Evolutionary conservation across 2,888 invertebrate species (phyloP).

Genomic region (Chymomyza procnemis): DNA sequence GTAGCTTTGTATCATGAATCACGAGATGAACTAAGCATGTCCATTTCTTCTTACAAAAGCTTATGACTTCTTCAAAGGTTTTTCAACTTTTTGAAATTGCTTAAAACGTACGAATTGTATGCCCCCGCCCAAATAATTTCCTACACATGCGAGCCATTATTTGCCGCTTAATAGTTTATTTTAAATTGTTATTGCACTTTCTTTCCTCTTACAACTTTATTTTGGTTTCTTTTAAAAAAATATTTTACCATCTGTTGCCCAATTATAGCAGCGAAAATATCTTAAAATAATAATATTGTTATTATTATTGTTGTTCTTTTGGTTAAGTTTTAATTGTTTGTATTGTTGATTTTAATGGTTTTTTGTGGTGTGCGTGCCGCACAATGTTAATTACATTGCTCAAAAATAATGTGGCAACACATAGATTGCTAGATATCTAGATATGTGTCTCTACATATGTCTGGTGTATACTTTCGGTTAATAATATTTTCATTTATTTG

Average conservation of each 20-base stretch:
- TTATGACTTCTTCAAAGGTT: too few species aligned
- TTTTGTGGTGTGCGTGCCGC: not conserved
- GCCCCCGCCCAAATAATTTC: not conserved
- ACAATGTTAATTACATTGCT: not conserved
- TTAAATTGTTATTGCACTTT: too few species aligned
- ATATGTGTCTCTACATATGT: not conserved
- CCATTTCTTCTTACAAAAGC: too few species aligned
- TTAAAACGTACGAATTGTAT: too few species aligned
- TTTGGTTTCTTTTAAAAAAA: not conserved
- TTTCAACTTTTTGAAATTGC: too few species aligned
- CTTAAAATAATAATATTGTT: not conserved
- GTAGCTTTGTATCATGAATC: too few species aligned
- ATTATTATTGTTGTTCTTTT: not conserved
- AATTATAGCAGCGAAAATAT: not conserved
- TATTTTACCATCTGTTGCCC: not conserved
- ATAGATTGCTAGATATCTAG: not conserved
- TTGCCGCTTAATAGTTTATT: not conserved
- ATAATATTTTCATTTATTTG: conserved; percentile 36
- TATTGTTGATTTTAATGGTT: not conserved
- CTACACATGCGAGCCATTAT: not conserved
- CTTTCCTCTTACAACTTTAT: not conserved
- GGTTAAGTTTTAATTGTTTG: not conserved
- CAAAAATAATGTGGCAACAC: not conserved
- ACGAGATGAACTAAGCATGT: too few species aligned
- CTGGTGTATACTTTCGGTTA: conserved; percentile 25